Evolutionary conservation across 2,888 invertebrate genomes (phyloP), one percentile per base, ranked within the genome.

Genomic region (Scaptomyza polygonia): DNA sequence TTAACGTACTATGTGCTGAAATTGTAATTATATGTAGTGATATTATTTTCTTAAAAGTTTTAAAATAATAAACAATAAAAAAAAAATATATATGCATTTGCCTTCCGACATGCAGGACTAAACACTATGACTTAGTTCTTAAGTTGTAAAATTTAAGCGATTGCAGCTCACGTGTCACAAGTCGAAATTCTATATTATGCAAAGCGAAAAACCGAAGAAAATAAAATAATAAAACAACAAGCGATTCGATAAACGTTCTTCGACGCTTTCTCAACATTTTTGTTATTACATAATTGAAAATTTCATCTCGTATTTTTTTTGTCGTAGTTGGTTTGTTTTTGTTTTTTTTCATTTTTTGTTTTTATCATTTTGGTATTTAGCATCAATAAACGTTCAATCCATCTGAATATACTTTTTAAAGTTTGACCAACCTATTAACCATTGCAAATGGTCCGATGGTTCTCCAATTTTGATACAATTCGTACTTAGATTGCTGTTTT

Each of bases 101-200:
- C 47, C 30, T 47, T 54, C 29, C 44, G 39, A 67, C 55, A 52
- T 39, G 16, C 55, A 30, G 36, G 27, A 77, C 56, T 77, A 78
- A 74, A 78, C 48, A 12, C 87, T 82, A 82, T 82, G 81, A 82
- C 81, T 82, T 82, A 82, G 81, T 72, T 87, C 49, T 85, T 87
- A 85, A 77, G 72, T 79, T 76, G 55, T 57, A 43, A 56, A 59
- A 12, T 56, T 36, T 65, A 25, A 40, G 52, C 42, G 40, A 27
- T 34, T 34, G 42, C 63, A 64, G 62, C 44, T 40, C 45, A 53
- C 47, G 58, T 67, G 52, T 67, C 51, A 52, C 51, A 54, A 66
- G 58, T 32, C 29, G 14, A 45, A 42, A 55, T 47, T 48, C 21
- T 45, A 62, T 18, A 18, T 32, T 36, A 14, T n/a, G 8, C 2